Evolutionary conservation across 2,797 vertebrate species (phyloP), one percentile per base, ranked within the genome.

Genomic region (Odontamblyopus lacepedii): DNA sequence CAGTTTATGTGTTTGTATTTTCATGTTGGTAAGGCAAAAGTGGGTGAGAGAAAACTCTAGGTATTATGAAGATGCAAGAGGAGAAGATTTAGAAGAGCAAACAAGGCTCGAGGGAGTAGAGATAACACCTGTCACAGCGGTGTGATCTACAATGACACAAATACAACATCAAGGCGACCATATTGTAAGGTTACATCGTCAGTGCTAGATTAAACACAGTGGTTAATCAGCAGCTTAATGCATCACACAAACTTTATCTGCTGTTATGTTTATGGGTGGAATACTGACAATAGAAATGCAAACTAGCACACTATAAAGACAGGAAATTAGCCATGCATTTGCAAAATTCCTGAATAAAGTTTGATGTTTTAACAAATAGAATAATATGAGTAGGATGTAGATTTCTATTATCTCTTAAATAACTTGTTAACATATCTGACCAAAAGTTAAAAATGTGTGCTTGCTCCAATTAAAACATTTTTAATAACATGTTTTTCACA

Each of bases 31-130:
- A 70, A 59, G 41, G 61, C 63, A 50, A 50, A 61, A 77, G 63
- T 50, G 69, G 63, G 78, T 57, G 69, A 63, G 67, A 77, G 72
- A 77, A 75, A 38, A 70, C 75, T 63, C 38, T 64, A 61, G 70
- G 70, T 79, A 74, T 83, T 74, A 63, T 15, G 32, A 69, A 41
- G 41, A 63, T 62, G 48, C 67, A 60, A 76, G 76, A 76, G 74
- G 71, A 81, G 69, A 63, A 68, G 80, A 77, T 80, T 75, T 53
- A 55, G 75, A 78, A 69, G 76, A 81, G 74, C 76, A 87, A 85
- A 86, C 23, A 6, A 74, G 81, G 74, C 82, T 72, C 73, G 18
- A 13, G 62, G 77, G 67, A 81, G 71, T 59, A 70, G 72, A 77
- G 75, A 75, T 79, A 85, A 85, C 78, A 74, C 53, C 41, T 48